Conservation (phyloP, 2,797 vertebrate genomes). For the Rhincodon typus region DNA sequence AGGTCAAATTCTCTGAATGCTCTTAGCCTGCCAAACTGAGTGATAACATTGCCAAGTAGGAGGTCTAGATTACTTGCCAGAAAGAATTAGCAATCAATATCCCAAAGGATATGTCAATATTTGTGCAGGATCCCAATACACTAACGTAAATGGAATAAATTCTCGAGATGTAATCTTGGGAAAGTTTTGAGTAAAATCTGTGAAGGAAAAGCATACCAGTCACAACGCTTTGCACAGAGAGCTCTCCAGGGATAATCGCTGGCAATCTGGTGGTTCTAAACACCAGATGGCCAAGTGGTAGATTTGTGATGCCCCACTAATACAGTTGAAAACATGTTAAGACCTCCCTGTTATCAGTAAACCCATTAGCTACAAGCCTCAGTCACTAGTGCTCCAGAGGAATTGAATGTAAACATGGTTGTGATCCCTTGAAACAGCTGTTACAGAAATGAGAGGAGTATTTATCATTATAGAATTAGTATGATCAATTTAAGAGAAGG, state of each 20-base stretch:
- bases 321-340: not conserved
- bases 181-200: not conserved
- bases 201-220: not conserved
- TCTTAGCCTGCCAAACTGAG: not conserved
- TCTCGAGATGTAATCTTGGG: not conserved
- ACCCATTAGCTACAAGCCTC: not conserved
- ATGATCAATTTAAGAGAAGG: not conserved
- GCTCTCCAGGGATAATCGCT: not conserved
- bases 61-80: not conserved
- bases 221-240: not conserved
- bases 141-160: not conserved
- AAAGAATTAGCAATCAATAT: not conserved
- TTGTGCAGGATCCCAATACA: not conserved
- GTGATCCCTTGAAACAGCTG: not conserved
- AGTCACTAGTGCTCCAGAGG: not conserved
- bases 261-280: not conserved
- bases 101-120: not conserved
- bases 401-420: conserved; percentile 10
- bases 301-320: not conserved
- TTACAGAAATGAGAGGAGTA: not conserved
- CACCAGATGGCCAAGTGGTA: conserved; percentile 18
- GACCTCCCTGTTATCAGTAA: conserved; percentile 24
- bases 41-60: not conserved
- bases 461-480: not conserved
- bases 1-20: not conserved